A percentile compares a stretch with the other conserved stretches of the same genome.
Conservation (phyloP, 2,113 vertebrate genomes). For the Menura novaehollandiae region DNA sequence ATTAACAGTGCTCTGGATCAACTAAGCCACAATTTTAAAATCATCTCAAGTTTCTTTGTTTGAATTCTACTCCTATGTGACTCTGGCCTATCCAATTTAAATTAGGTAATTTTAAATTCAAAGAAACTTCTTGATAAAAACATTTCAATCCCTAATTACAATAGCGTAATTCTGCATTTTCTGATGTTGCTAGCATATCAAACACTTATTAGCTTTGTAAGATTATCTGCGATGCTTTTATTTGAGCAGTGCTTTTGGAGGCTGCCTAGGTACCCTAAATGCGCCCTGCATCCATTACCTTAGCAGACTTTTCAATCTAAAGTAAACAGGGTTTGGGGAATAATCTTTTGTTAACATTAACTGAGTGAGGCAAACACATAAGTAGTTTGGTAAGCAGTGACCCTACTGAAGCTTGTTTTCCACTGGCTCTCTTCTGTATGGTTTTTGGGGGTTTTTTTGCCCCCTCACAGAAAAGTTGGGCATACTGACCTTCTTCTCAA, state of each 20-base stretch:
- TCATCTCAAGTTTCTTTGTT: not conserved
- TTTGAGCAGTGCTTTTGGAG: not conserved
- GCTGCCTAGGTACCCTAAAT: not conserved
- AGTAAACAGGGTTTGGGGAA: not conserved
- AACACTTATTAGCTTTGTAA: not conserved
- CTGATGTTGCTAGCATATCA: not conserved
- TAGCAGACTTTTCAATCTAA: not conserved
- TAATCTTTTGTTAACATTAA: not conserved
- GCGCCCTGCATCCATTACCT: not conserved
- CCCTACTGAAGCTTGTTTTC: not conserved
- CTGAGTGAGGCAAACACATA: fast-evolving
- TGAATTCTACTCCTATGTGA: not conserved
- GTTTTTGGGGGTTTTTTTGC: fast-evolving
- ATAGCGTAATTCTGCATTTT: not conserved
- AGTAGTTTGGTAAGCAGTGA: not conserved
- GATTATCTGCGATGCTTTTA: not conserved
- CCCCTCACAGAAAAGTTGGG: not conserved
- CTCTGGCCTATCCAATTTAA: not conserved
- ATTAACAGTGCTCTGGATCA: not conserved
- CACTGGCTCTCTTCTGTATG: not conserved
- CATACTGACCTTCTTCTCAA: not conserved
- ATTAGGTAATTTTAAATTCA: not conserved
- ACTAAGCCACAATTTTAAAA: not conserved
- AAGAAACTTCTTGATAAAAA: not conserved
- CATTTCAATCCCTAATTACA: not conserved